Evolutionary conservation across 2,113 vertebrate species (phyloP), one percentile per base, ranked within the genome.

Genomic region (Silurus meridionalis): DNA sequence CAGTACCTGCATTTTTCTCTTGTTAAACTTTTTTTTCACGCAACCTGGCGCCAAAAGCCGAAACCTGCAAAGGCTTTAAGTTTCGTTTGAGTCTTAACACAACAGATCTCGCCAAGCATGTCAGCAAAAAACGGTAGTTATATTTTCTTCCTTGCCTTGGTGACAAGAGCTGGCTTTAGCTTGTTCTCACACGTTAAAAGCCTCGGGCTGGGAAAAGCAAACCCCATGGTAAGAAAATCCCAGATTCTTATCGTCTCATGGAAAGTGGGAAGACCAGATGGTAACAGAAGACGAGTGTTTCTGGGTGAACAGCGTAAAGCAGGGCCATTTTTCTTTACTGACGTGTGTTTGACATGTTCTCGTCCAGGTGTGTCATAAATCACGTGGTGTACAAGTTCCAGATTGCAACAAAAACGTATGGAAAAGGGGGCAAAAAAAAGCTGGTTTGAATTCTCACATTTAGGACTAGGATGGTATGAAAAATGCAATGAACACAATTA

Each of bases 131-230:
- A 82, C 67, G 17, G 28, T 28, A 21, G 28, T 28, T 50, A 37
- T 21, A 86, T 86, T 50, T 53, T 80, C 14, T 69, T 80, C 25
- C 84, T 37, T 37, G 15, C 17, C 67, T 58, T 74, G 46, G 67
- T 69, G 82, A 80, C 83, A 63, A 78, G 80, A 69, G 48, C 86
- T 63, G 75, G 48, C 57, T 71, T 28, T 64, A 48, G 64, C 86
- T 46, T 80, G 88, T 87, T 87, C 83, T 87, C 82, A 87, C 83
- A 85, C 57, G 83, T 74, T 63, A 28, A 52, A 80, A 13, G 85
- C 85, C 89, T 87, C 81, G 8, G 87, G 87, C 89, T 79, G 85
- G 83, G 79, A 88, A 90, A 90, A 85, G 46, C 79, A 85, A 81
- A 90, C 55, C 75, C 52, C 28, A 23, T 25, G 53, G 37, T 82